phyloP scores from a whole-genome alignment of 2,888 invertebrate species.

The Patella caerulea region DNA sequence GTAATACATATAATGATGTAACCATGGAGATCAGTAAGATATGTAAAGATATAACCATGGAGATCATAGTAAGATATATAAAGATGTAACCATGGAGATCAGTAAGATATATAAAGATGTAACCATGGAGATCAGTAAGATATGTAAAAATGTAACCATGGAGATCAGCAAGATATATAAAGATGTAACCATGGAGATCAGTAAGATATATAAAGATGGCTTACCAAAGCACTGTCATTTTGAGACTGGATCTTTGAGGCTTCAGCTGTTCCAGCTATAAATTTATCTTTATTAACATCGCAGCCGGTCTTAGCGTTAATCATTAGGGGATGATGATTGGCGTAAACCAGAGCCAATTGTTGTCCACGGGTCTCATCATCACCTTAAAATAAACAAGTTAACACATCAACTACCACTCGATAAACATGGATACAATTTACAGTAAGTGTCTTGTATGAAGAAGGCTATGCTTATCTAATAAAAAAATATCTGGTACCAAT shows the following conservation, averaged over 20 bases:
- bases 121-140: too few species aligned
- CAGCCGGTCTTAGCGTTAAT: constrained; percentile 40
- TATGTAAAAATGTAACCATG: neutral
- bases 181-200: neutral
- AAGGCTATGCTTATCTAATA: neutral
- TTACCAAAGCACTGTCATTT: constrained; percentile 52
- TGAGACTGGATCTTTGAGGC: constrained; percentile 44
- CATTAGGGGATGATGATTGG: constrained; percentile 35
- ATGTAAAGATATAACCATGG: too few species aligned
- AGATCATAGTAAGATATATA: too few species aligned
- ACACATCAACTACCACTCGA: constrained; percentile 14
- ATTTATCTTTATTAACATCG: constrained; percentile 27
- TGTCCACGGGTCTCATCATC: constrained; percentile 37
- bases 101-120: neutral
- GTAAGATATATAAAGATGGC: neutral
- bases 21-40: too few species aligned
- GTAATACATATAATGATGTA: too few species aligned
- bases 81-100: too few species aligned
- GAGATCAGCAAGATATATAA: neutral
- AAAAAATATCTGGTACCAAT: neutral
- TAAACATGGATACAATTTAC: neutral
- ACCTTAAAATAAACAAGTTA: neutral
- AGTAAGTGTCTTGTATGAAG: neutral
- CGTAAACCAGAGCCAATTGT: constrained; percentile 43
- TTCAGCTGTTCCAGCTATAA: constrained; percentile 31